Evolutionary conservation across 2,888 invertebrate genomes (phyloP), one percentile per base, ranked within the genome.

Genomic region (Carcina quercana): DNA sequence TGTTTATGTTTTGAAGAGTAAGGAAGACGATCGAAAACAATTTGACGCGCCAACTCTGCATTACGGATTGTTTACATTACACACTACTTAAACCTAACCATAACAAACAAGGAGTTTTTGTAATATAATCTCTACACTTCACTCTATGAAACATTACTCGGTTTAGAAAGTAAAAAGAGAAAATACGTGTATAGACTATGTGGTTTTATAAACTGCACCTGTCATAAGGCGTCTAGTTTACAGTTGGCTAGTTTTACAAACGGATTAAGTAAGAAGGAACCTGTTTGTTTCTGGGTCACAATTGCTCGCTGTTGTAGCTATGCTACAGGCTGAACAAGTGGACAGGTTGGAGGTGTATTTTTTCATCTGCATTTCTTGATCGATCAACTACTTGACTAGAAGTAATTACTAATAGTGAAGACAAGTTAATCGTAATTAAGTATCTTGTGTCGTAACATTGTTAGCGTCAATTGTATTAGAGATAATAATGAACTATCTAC

Each of bases 101-200:
- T 31, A 21, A 24, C 17, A 30, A 13, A 15, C 17, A 25, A 7
- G 10, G n/a, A 10, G 10, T 7, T 10, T 12, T 15, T 22, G 14
- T 5, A n/a, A n/a, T n/a, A n/a, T n/a, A n/a, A 5, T 17, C 4
- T 17, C 17, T 17, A 17, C 17, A 17, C 17, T 17, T 17, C 17
- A 17, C n/a, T 17, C 17, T 7, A 17, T 17, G 5, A 17, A 17
- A 5, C n/a, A n/a, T 20, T 20, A 10, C 20, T 20, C 10, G 20
- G 8, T 20, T n/a, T 34, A 34, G 34, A 34, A 34, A 34, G 34
- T 29, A 29, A 29, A n/a, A 28, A 34, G 34, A 34, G 34, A 34
- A 29, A 34, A 19, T 25, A 3, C 13, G 13, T 13, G 13, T 13
- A 8, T 25, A 26, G 10, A 14, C 20, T 13, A 33, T 24, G 19